phyloP scores from a whole-genome alignment of 2,888 invertebrate genomes.

The Scrobipalpa costella region DNA sequence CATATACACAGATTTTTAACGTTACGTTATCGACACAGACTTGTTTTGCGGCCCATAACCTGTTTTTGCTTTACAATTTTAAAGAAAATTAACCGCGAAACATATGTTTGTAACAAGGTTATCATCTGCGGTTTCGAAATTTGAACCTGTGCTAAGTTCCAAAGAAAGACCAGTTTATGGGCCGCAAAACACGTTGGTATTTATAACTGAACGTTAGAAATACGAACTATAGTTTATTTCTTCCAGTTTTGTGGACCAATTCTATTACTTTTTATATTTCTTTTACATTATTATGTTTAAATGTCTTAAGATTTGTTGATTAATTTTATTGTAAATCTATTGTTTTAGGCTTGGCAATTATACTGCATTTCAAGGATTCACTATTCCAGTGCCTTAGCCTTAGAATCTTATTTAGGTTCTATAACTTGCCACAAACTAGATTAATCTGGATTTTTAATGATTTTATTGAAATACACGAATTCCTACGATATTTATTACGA shows the following conservation, averaged over 20 bases:
- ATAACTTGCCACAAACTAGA: neutral
- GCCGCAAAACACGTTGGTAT: too few relatives aligned
- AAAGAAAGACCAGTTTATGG: too few relatives aligned
- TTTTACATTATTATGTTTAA: neutral
- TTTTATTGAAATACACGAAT: neutral
- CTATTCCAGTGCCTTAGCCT: conserved; percentile 32
- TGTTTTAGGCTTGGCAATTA: conserved; percentile 15
- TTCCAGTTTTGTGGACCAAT: conserved; percentile 40
- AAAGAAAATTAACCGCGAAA: too few relatives aligned
- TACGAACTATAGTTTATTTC: too few relatives aligned
- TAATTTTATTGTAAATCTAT: conserved; percentile 28
- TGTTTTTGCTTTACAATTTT: too few relatives aligned
- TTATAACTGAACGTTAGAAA: too few relatives aligned
- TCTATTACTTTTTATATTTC: conserved; percentile 26
- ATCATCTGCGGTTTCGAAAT: too few relatives aligned
- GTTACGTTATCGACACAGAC: too few relatives aligned
- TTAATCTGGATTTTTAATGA: neutral
- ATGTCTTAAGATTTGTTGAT: conserved; percentile 18
- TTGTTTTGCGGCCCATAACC: too few relatives aligned
- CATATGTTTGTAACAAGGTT: too few relatives aligned
- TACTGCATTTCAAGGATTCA: conserved; percentile 29
- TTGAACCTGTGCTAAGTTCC: too few relatives aligned
- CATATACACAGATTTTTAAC: too few relatives aligned
- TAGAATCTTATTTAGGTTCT: conserved; percentile 1
- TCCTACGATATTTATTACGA: neutral